Evolutionary conservation across 2,113 vertebrate genomes (phyloP), one percentile per base, ranked within the genome.

Genomic region (Zosterops borbonicus): DNA sequence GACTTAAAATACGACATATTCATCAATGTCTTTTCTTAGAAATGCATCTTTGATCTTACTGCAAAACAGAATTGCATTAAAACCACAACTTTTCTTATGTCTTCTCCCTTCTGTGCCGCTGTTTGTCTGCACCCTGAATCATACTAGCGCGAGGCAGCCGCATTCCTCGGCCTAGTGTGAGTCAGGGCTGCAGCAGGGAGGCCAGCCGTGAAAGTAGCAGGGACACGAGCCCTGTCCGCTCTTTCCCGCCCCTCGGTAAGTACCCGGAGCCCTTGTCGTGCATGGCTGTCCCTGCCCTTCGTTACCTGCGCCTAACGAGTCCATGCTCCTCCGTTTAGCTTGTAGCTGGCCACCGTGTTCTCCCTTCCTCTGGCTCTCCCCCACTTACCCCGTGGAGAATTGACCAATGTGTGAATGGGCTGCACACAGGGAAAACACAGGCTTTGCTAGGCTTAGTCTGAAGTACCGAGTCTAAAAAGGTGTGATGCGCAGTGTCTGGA

Each of bases 161-260:
- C 95, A 99, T 99, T 97, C 99, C 99, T 94, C 99, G 99, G 74
- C 99, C 99, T 97, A 99, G 99, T 97, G 98, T 99, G 98, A 99
- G 99, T 98, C 99, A 99, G 98, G 99, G 99, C 84, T 99, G 99
- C 98, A 99, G 99, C 98, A 98, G 99, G 96, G 99, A 99, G 97
- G 99, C 99, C 97, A 99, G 99, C 98, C 98, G 99, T 69, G 99
- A 99, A 97, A 99, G 99, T 97, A 99, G 99, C 98, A 98, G 99
- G 98, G 99, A 99, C 98, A 98, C 99, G 52, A 99, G 99, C 98
- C 99, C 99, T 90, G 98, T 99, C 83, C 99, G 99, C 96, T 99
- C 99, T 97, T 99, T 99, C 95, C 98, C 98, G 33, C 99, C 99
- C 87, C 99, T 99, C 2, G 99, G 99, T 99, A 98, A 99, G 99